Evolutionary conservation across 1,140 invertebrate species (phyloP), one percentile per base, ranked within the genome.

Genomic region (Coenobita brevimanus): DNA sequence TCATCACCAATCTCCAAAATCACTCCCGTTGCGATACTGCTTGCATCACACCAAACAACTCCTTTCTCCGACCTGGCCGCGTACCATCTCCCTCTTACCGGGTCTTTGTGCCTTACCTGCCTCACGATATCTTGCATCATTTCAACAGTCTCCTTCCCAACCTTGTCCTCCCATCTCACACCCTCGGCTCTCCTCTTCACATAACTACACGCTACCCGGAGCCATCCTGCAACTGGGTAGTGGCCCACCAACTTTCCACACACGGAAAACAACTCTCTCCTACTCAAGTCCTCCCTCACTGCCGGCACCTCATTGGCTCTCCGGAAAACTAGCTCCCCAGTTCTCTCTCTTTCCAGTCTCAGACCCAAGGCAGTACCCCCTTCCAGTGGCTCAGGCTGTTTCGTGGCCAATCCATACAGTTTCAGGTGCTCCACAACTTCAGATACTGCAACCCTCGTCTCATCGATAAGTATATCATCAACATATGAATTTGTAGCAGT

Each of bases 401-500:
- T 83, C 13, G 69, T 67, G 21, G 46, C n/a, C 36, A 67, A 57
- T 6, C 81, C 81, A 38, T 6, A 83, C 81, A 15, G 3, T 81
- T 62, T 30, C 41, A 82, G 73, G 46, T 83, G 81, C 60, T 64
- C 36, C n/a, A 67, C 69, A 27, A 83, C 76, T 21, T 81, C 13
- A 3, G 38, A 36, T 43, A 36, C 27, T 10, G 6, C 21, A 6
- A 83, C 81, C 41, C 17, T 60, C 2, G 21, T 15, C 24, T 83
- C 60, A 6, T 83, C 21, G 8, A 83, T 24, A 13, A 83, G 6
- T 6, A 83, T 83, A 67, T 83, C 81, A 80, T 83, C 81, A 10
- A 81, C 80, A 24, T 64, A 82, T 3, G 64, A 67, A 46, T 36
- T 78, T 38, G 81, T 83, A 27, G 64, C 64, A 24, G 3, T 30